These are phyloP conservation scores for Heliocidaris erythrogramma DNA, from an alignment of 35 echinoderm and acorn worm genomes.

Conservation along the genomic window DNA sequence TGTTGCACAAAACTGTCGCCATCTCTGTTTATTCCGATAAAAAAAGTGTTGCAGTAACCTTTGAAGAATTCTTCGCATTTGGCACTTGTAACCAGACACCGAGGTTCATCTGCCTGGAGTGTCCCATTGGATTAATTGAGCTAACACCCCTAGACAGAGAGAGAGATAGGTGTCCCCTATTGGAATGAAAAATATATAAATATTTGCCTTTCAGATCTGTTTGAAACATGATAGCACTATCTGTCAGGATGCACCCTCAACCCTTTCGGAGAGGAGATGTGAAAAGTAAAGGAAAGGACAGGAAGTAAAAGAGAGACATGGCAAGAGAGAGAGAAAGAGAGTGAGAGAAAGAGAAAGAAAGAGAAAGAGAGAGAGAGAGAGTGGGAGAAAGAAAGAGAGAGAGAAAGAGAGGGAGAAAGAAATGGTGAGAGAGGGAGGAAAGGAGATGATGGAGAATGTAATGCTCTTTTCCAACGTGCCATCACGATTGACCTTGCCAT, in stretches of 20 bases:
- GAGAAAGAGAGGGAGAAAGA: not conserved
- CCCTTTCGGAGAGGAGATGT: not conserved
- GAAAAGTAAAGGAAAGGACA: not conserved
- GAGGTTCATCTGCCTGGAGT: not conserved
- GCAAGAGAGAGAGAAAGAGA: not conserved
- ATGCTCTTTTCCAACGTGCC: too few relatives aligned
- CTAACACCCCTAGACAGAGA: not conserved
- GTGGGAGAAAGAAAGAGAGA: not conserved
- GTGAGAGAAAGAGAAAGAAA: not conserved
- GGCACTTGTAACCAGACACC: not conserved
- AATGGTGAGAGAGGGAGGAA: too few relatives aligned
- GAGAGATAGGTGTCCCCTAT: not conserved
- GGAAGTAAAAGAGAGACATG: not conserved
- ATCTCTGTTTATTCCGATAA: not conserved
- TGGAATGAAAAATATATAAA: not conserved
- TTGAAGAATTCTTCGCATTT: not conserved
- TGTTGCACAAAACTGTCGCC: too few relatives aligned
- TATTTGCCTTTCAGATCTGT: not conserved
- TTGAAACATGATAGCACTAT: not conserved
- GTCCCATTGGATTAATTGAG: not conserved
- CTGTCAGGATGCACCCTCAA: not conserved
- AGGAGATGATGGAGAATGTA: too few relatives aligned
- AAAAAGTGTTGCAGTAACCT: not conserved
- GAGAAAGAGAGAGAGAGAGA: too few relatives aligned
- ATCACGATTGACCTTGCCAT: too few relatives aligned